These are phyloP conservation scores for Plodia interpunctella DNA, from an alignment of 1,140 invertebrate species.

Conservation along the genomic window DNA sequence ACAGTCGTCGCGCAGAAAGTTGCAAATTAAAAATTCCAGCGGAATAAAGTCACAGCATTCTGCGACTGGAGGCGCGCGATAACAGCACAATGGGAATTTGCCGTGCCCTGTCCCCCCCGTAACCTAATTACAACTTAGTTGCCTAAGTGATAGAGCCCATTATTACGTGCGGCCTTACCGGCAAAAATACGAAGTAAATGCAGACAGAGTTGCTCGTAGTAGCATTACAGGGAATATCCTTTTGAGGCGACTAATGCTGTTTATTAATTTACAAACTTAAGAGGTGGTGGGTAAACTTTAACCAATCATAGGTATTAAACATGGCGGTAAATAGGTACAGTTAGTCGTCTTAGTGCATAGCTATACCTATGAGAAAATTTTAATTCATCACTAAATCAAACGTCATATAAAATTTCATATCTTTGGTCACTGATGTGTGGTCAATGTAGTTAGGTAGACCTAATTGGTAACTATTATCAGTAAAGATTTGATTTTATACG, in stretches of 20 bases:
- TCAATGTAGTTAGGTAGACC: too few species aligned
- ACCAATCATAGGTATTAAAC: too few species aligned
- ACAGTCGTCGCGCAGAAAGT: conserved; percentile 8
- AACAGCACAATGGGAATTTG: conserved; percentile 64
- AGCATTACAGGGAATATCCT: background rate
- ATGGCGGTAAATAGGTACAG: too few species aligned
- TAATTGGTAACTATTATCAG: too few species aligned
- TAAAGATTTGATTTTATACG: background rate
- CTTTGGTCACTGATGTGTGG: too few species aligned
- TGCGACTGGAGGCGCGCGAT: conserved; percentile 49
- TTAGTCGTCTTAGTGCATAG: background rate
- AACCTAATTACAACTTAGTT: conserved; percentile 53
- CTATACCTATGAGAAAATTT: too few species aligned
- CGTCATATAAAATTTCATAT: too few species aligned
- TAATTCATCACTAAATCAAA: too few species aligned
- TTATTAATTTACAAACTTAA: too few species aligned
- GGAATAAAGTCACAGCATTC: conserved; percentile 56
- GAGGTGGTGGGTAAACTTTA: too few species aligned
- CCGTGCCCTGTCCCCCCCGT: conserved; percentile 49
- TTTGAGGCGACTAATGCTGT: background rate
- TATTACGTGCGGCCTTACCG: conserved; percentile 15
- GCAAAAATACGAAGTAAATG: conserved; percentile 6
- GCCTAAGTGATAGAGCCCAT: conserved; percentile 26
- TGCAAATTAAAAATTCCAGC: conserved; percentile 58
- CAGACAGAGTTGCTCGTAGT: background rate